Percentiles rank a stretch among this genome's conserved stretches.
Conservation (phyloP, 2,888 invertebrate species). For the Archaeoteleia sp. region DNA sequence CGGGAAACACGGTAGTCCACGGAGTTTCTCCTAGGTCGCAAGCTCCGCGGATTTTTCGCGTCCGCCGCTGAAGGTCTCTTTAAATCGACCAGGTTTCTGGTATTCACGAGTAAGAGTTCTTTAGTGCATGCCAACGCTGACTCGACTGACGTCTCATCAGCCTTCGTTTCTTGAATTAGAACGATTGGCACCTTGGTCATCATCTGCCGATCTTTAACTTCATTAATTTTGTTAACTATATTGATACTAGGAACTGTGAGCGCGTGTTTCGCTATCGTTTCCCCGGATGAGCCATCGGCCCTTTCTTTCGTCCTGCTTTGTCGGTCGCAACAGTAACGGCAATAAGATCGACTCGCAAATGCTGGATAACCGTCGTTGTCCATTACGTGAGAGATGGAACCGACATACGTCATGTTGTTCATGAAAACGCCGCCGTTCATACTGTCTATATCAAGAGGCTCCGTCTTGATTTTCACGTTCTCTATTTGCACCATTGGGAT, state of each 20-base stretch:
- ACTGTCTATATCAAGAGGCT: conserved; percentile 58
- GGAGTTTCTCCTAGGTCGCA: conserved; percentile 63
- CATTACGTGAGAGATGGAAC: conserved; percentile 4
- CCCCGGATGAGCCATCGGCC: no score
- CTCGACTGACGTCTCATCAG: no score
- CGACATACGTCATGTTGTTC: conserved; percentile 10
- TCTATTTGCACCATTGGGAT: conserved; percentile 71
- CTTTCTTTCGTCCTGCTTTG: conserved; percentile 6
- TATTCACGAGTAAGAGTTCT: no score
- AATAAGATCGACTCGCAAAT: conserved; percentile 16
- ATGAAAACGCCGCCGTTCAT: conserved; percentile 20
- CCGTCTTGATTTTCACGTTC: conserved; percentile 66
- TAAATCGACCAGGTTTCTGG: neutral
- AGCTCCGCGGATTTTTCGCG: conserved; percentile 56
- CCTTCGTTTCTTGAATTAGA: no score
- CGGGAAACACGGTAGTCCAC: no score
- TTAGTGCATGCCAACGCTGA: no score
- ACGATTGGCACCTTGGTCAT: no score
- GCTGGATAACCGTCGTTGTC: conserved; percentile 12
- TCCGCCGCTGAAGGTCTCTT: conserved; percentile 7
- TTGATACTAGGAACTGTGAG: no score
- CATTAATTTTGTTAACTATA: no score
- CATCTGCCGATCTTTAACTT: no score
- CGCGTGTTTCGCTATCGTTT: no score
- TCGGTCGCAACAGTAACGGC: conserved; percentile 20